Evolutionary conservation across 1,140 invertebrate species (phyloP).

Genomic region (Pseudoatta argentina): DNA sequence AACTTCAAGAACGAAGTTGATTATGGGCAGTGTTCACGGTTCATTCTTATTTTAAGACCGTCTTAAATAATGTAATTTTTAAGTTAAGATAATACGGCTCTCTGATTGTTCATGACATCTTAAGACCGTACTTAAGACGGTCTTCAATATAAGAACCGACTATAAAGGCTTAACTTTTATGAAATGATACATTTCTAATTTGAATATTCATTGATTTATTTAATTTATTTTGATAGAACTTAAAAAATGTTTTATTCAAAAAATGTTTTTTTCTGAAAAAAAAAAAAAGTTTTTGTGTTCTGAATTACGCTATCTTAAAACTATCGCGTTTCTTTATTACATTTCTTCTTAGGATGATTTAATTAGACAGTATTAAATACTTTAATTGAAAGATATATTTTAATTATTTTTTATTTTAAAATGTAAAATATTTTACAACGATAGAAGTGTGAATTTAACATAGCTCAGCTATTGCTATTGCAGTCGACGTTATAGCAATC

Average conservation of each 20-base stretch:
- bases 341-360: neutral
- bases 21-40: neutral
- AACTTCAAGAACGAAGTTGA: neutral
- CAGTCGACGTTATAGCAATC: no score
- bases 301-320: neutral
- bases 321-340: neutral
- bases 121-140: no score
- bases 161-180: neutral
- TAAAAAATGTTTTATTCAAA: neutral
- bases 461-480: no score
- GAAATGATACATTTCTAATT: slow-evolving; percentile 54
- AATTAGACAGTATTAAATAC: neutral
- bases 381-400: neutral
- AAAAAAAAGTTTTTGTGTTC: neutral
- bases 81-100: no score
- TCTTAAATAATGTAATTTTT: no score
- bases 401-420: neutral
- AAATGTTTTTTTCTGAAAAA: neutral
- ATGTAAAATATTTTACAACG: neutral
- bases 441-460: neutral
- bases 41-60: no score
- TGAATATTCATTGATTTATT: neutral
- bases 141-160: no score
- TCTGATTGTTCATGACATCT: no score
- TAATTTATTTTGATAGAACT: neutral